Conservation (phyloP, 92 coral and sea anemone species). For the Palythoa heliodiscus region DNA sequence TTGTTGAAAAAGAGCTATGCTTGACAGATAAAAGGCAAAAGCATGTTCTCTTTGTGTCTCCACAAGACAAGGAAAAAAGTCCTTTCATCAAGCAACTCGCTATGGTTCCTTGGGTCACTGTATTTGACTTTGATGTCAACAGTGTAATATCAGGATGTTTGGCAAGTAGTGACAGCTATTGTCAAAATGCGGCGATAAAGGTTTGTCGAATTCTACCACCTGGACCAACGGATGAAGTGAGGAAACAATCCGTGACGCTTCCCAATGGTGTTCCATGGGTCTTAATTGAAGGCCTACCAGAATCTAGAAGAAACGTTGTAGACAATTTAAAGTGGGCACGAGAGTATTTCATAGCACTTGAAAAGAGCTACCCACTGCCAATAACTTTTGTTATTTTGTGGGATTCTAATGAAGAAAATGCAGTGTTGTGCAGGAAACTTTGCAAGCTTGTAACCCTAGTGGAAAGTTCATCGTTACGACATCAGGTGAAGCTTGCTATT, state of each 20-base stretch:
- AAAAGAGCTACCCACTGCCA: constrained; percentile 47
- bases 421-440: constrained; percentile 48
- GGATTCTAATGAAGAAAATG: constrained; percentile 34
- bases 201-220: constrained; percentile 72
- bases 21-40: constrained; percentile 60
- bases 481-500: constrained; percentile 43
- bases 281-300: constrained; percentile 62
- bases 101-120: constrained; percentile 69
- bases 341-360: constrained; percentile 51
- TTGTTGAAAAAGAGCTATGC: constrained; percentile 47
- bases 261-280: constrained; percentile 76
- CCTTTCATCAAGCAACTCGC: constrained; percentile 55
- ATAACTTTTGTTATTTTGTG: constrained; percentile 63
- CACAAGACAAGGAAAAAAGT: constrained; percentile 34
- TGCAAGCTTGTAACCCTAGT: constrained; percentile 37
- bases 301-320: constrained; percentile 37
- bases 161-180: constrained; percentile 41
- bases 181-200: constrained; percentile 54
- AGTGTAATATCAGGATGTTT: constrained; percentile 55
- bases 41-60: constrained; percentile 67
- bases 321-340: constrained; percentile 57
- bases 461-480: constrained; percentile 34
- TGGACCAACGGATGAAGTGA: constrained; percentile 37
- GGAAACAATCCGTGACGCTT: constrained; percentile 22
- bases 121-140: constrained; percentile 64